phyloP scores from a whole-genome alignment of 2,888 invertebrate genomes.

The Arctia plantaginis region DNA sequence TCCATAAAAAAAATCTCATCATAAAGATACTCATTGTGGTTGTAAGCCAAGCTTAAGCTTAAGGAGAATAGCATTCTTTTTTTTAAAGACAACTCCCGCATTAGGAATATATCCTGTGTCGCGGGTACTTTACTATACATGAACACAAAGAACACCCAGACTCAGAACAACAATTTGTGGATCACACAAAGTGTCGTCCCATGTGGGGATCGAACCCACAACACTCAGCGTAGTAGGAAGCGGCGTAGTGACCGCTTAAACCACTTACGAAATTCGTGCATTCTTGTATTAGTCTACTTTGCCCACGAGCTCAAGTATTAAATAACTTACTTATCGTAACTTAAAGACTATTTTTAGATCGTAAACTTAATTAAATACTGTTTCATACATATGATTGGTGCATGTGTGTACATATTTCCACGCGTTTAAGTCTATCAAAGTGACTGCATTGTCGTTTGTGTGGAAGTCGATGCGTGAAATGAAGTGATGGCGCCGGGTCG shows the following conservation, averaged over 20 bases:
- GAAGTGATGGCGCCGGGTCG: constrained; percentile 49
- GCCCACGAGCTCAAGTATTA: background rate
- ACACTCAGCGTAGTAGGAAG: no score
- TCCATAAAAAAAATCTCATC: no score
- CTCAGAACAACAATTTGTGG: no score
- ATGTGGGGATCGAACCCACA: no score
- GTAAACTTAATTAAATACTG: background rate
- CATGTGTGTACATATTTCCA: background rate
- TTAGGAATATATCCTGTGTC: no score
- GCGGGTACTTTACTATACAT: no score
- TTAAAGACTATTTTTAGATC: background rate
- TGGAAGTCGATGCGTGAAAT: constrained; percentile 67
- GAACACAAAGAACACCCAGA: no score
- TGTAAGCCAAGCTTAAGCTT: background rate
- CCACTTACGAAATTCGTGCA: no score
- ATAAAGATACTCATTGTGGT: background rate
- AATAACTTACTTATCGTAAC: background rate
- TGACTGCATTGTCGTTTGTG: constrained; percentile 53
- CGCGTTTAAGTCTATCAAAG: constrained; percentile 9
- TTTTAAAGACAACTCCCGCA: no score
- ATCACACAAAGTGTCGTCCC: no score
- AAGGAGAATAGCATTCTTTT: background rate
- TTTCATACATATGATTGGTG: background rate
- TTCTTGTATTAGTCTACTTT: background rate
- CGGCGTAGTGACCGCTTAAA: no score